Base-by-base conservation (phyloP, 2,113 vertebrate genomes). In the Mirza zaza region DNA sequence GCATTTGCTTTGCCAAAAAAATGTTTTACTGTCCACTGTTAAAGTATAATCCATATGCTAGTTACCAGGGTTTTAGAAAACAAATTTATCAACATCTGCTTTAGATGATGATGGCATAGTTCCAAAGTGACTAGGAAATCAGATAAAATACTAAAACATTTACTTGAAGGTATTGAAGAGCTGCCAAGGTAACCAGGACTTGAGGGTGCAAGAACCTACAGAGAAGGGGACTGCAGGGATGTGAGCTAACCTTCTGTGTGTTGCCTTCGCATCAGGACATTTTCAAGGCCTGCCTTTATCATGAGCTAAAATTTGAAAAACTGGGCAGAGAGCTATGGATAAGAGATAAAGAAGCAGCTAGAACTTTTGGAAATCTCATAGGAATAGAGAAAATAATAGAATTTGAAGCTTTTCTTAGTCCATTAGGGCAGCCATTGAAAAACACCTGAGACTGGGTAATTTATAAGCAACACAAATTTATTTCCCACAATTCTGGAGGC, bases 81-180 rank as follows among this genome's bases (percentile, higher is more conserved):
- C 83, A 95, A 96, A 73, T 77, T 39, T 92, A 45, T n/a, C 59
- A 59, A 81, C 86, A 97, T 96, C 96, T 95, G 95, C 65, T 96
- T 97, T 93, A 67, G 71, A 84, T 95, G 76, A 92, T 87, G 67
- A 84, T 82, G 71, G 76, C 81, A 94, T 71, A 82, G 71, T 90
- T 96, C 89, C 97, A 94, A 97, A 95, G 91, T 93, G 96, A 97
- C 89, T 90, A 88, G 70, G 21, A 97, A 95, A 97, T 96, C 73
- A 97, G 77, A 95, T 94, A 95, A 97, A 97, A 96, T 83, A 39
- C 52, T 92, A 80, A 92, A 67, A 94, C 71, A 82, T 88, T 96
- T 84, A 98, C 82, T 94, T 65, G 91, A 82, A 97, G 82, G 71
- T 88, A 68, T 65, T 97, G 89, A 94, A 95, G 36, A 87, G 48